A percentile compares a stretch with the other conserved stretches of the same genome.
phyloP scores from a whole-genome alignment of 2,113 vertebrate genomes.

The Empidonax alnorum region DNA sequence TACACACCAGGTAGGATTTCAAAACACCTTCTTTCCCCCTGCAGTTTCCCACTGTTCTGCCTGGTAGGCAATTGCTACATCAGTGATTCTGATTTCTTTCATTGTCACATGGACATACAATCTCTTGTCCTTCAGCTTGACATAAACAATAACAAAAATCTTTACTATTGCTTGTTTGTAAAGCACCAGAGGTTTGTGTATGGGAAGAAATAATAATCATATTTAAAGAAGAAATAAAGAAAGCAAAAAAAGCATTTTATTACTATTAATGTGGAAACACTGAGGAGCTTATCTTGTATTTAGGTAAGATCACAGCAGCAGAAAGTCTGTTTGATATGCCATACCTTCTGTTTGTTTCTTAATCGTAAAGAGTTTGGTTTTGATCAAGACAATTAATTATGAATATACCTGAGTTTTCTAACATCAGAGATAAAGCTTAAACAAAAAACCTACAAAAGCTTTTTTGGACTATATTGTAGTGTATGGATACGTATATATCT shows the following conservation, averaged over 20 bases:
- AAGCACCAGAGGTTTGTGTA: neutral
- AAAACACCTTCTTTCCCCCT: neutral
- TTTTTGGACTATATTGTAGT: conserved; percentile 30
- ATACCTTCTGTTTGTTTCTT: conserved; percentile 64
- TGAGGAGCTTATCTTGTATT: conserved; percentile 25
- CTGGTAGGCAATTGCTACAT: neutral
- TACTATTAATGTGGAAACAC: conserved; percentile 8
- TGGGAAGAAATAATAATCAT: rapidly evolving
- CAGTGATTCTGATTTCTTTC: neutral
- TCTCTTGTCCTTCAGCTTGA: neutral
- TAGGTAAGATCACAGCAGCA: conserved; percentile 59
- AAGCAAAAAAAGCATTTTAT: neutral
- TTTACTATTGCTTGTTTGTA: neutral
- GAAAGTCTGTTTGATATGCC: conserved; percentile 64
- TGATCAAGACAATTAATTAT: conserved; percentile 67
- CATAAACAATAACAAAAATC: neutral
- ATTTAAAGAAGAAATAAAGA: neutral
- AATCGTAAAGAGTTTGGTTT: conserved; percentile 57
- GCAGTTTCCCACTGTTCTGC: neutral
- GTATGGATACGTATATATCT: conserved; percentile 15
- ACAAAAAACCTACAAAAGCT: conserved; percentile 23
- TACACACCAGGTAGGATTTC: neutral
- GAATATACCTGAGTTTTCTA: conserved; percentile 38
- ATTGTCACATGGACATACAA: neutral
- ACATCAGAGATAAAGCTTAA: conserved; percentile 49